These are phyloP conservation scores for Rhorus exstirpatorius DNA, from an alignment of 2,888 invertebrate genomes.

Conservation along the genomic window DNA sequence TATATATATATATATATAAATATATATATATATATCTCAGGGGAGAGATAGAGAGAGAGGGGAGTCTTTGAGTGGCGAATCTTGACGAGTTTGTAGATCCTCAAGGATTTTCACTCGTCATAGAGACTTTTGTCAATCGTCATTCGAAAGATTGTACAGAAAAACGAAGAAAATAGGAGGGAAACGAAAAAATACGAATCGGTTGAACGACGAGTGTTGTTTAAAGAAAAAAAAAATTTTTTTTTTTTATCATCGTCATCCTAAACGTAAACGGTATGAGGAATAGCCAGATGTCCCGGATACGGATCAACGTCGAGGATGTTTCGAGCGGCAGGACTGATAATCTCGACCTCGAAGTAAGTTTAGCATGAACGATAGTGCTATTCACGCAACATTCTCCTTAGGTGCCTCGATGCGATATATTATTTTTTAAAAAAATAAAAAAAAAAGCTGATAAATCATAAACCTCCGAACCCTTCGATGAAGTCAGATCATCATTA, in stretches of 20 bases:
- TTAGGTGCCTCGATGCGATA: not conserved
- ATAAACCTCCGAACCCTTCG: not conserved
- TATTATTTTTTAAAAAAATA: no score
- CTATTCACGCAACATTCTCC: not conserved
- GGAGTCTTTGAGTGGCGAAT: conserved; percentile 3
- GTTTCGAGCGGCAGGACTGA: conserved; percentile 74
- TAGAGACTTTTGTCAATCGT: conserved; percentile 7
- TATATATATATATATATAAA: no score
- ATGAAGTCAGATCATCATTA: not conserved
- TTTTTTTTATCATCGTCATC: conserved; percentile 30
- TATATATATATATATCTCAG: not conserved
- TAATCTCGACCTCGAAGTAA: conserved; percentile 77
- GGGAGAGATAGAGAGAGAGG: not conserved
- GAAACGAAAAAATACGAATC: not conserved
- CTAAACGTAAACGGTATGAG: conserved; percentile 28
- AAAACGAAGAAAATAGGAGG: not conserved
- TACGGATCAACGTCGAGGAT: conserved; percentile 80
- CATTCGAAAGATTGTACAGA: not conserved
- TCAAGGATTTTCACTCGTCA: conserved; percentile 39
- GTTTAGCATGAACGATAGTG: conserved; percentile 52
- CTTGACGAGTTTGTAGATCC: conserved; percentile 12
- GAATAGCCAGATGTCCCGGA: conserved; percentile 72
- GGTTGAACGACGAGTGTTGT: conserved; percentile 33
- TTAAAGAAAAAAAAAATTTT: conserved; percentile 3
- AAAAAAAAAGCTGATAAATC: not conserved